Evolutionary conservation across 2,113 vertebrate genomes (phyloP), one percentile per base, ranked within the genome.

Genomic region (Nannobrachium achirus): DNA sequence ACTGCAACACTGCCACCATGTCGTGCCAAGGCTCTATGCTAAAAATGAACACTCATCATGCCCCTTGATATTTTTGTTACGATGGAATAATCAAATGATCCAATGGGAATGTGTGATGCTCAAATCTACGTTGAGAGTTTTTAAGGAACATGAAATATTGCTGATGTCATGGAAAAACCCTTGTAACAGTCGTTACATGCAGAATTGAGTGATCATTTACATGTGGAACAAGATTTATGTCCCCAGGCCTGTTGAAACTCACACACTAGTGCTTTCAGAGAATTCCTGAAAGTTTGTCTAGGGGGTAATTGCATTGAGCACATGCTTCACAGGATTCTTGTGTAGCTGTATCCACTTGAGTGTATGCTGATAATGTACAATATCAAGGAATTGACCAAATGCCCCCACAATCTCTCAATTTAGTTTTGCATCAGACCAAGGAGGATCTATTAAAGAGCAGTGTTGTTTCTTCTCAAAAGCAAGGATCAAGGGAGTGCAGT

Each of bases 401-500:
- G 55, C 6, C 7, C 68, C 50, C 18, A 6, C 44, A 39, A 13
- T 42, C 10, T 50, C 63, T 52, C 53, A 41, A 62, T 67, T 59
- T 70, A 51, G 40, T 49, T 72, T 59, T 52, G 68, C 55, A 48
- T 74, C 60, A 64, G 63, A 40, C 66, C 44, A 78, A 63, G 71
- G 56, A 63, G 71, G 56, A 75, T 65, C 48, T 78, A 63, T 78
- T 74, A 33, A 52, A 76, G 67, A 65, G 70, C 20, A 2, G 5
- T 69, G 62, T 51, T 71, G 69, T 73, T 83, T 69, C 74, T 55
- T 75, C 63, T 77, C 56, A 71, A 9, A n/a, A 59, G 82, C 80
- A 69, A 20, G 10, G 79, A 71, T 81, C 78, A 71, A 71, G 78
- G 58, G 80, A 82, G 57, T 40, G 63, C 62, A 70, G 80, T 80